Evolutionary conservation across 2,113 vertebrate genomes (phyloP), one percentile per base, ranked within the genome.

Genomic region (Isurus oxyrinchus): DNA sequence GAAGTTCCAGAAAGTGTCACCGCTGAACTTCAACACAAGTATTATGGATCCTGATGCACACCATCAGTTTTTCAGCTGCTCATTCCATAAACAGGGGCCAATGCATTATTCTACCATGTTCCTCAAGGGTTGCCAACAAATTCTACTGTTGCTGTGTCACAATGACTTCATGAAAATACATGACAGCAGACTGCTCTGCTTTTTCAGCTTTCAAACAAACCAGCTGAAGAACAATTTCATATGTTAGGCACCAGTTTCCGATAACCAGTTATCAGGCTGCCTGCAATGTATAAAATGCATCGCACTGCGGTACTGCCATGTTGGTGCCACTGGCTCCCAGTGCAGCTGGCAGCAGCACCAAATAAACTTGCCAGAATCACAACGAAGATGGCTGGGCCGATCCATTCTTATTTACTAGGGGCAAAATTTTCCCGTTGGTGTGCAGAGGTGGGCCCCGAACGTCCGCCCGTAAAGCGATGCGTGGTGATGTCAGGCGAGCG

Each of bases 141-240:
- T 49, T 69, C 40, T 67, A 31, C 13, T 95, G 53, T 53, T 69
- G n/a, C n/a, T 44, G 35, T 66, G 61, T 25, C 23, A 95, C 66
- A 95, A 53, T 95, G 90, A 94, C n/a, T 61, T 67, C 40, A 49
- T 95, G 63, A 95, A 49, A 95, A 67, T 67, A 49, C 21, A 21
- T 94, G 61, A 25, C 23, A 53, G 23, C 0, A 67, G 72, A 72
- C 44, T 69, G 66, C 44, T 44, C 21, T n/a, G 7, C 76, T 81
- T n/a, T 81, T 81, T 14, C 81, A 94, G n/a, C n/a, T 40, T 94
- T 94, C 7, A 40, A 66, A 40, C 59, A 63, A 93, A 94, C n/a
- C 35, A 57, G 31, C 27, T n/a, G 27, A 63, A 19, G 90, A 40
- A n/a, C 57, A 55, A 27, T 90, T 55, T 6, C 23, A 90, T 57